These are phyloP conservation scores for Tyrannus savana DNA, from an alignment of 2,113 vertebrate genomes.

Conservation along the genomic window DNA sequence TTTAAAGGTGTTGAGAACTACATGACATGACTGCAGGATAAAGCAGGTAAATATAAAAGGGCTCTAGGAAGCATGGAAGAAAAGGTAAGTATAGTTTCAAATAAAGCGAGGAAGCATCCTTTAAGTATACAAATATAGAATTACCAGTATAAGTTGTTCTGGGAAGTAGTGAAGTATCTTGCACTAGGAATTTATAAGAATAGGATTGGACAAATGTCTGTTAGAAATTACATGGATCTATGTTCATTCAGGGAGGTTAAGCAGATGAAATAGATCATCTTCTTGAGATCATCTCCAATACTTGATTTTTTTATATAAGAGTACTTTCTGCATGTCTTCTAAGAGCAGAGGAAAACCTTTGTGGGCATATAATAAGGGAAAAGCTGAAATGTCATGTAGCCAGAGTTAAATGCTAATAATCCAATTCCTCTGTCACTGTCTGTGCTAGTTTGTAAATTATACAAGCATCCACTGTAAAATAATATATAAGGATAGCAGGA, in stretches of 20 bases:
- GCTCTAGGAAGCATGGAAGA: not conserved
- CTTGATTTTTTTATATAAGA: not conserved
- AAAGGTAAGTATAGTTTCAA: not conserved
- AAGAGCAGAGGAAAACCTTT: not conserved
- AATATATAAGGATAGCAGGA: not conserved
- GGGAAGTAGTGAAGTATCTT: not conserved
- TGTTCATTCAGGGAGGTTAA: not conserved
- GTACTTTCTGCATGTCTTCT: not conserved
- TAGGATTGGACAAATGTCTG: not conserved
- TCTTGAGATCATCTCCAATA: not conserved
- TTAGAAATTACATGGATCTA: not conserved
- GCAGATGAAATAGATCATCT: not conserved
- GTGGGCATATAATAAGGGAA: not conserved
- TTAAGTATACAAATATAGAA: not conserved
- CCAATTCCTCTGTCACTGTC: not conserved
- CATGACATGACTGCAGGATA: not conserved
- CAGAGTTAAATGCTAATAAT: not conserved
- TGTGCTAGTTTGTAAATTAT: not conserved
- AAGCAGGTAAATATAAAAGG: not conserved
- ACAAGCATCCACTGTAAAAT: not conserved
- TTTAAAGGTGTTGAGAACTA: not conserved
- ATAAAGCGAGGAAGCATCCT: not conserved
- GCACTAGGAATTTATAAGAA: not conserved
- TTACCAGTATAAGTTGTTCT: not conserved
- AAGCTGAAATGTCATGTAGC: not conserved